phyloP scores from a whole-genome alignment of 2,888 invertebrate species.

The Lasius fuliginosus region DNA sequence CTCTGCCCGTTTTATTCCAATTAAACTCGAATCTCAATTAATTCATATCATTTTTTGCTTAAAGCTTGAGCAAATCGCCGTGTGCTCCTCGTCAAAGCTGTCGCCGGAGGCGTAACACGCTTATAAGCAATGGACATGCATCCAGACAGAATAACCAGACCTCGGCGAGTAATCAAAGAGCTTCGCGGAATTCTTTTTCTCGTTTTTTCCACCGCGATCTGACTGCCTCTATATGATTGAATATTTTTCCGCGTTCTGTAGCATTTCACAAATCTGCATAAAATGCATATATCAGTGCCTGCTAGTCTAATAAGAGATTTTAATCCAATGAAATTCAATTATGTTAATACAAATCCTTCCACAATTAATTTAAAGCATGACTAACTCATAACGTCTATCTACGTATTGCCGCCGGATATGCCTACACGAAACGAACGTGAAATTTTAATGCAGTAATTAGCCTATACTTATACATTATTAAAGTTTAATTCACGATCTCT shows the following conservation, averaged over 20 bases:
- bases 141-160: slow-evolving; percentile 43
- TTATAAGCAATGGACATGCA: slow-evolving; percentile 49
- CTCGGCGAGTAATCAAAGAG: slow-evolving; percentile 48
- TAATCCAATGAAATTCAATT: slow-evolving; percentile 45
- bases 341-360: slow-evolving; percentile 35
- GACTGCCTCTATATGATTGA: slow-evolving; percentile 32
- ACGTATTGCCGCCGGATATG: slow-evolving; percentile 7
- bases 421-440: neutral
- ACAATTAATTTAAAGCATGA: slow-evolving; percentile 29
- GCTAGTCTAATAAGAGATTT: slow-evolving; percentile 45
- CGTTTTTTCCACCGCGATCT: slow-evolving; percentile 35
- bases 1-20: slow-evolving; percentile 48
- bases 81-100: slow-evolving; percentile 45
- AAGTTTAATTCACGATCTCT: slow-evolving; percentile 7
- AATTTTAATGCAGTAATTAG: slow-evolving; percentile 37
- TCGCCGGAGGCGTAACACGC: slow-evolving; percentile 38
- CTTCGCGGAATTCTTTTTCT: slow-evolving; percentile 19
- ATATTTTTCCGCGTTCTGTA: slow-evolving; percentile 35
- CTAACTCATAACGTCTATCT: neutral
- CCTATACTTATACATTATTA: neutral
- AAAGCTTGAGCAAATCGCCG: slow-evolving; percentile 22
- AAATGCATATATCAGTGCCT: slow-evolving; percentile 28
- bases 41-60: slow-evolving; percentile 51
- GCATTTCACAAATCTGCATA: slow-evolving; percentile 45
- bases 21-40: slow-evolving; percentile 54